Percentiles rank a stretch among this genome's conserved stretches.
phyloP scores from a whole-genome alignment of 2,113 vertebrate species.

The Thomomys bottae region DNA sequence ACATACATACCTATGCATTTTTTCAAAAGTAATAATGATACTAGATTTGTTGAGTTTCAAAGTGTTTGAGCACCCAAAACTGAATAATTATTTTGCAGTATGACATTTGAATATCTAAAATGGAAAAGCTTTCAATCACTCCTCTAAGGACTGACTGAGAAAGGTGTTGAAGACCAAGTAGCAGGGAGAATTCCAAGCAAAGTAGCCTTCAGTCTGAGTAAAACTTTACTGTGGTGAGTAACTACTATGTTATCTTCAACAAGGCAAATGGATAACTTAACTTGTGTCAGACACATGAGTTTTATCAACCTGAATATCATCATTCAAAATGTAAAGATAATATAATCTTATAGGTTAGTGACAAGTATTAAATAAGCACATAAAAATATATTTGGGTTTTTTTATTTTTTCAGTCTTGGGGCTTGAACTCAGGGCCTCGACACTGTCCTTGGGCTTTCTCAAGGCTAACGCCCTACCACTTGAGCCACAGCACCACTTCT shows the following conservation, averaged over 20 bases:
- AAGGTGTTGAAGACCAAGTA: not conserved
- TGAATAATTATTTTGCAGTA: not conserved
- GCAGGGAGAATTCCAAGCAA: not conserved
- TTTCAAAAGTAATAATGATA: not conserved
- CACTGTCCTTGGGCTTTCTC: too few species aligned
- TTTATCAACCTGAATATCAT: not conserved
- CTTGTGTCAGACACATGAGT: too few species aligned
- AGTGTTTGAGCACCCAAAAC: not conserved
- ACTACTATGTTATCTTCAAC: not conserved
- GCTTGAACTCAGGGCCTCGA: too few species aligned
- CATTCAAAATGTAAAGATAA: not conserved
- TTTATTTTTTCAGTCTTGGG: too few species aligned
- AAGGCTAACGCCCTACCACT: too few species aligned
- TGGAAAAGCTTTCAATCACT: not conserved
- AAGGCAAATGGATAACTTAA: not conserved
- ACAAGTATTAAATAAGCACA: not conserved
- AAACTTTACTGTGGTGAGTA: not conserved
- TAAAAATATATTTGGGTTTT: too few species aligned
- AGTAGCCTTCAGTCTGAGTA: not conserved
- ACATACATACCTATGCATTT: accelerated
- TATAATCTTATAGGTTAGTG: not conserved
- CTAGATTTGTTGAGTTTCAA: not conserved
- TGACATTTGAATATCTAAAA: not conserved
- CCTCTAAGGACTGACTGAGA: not conserved
- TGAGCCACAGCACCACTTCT: too few species aligned